Conservation (phyloP, 2,888 invertebrate species). For the Keiferia lycopersicella region DNA sequence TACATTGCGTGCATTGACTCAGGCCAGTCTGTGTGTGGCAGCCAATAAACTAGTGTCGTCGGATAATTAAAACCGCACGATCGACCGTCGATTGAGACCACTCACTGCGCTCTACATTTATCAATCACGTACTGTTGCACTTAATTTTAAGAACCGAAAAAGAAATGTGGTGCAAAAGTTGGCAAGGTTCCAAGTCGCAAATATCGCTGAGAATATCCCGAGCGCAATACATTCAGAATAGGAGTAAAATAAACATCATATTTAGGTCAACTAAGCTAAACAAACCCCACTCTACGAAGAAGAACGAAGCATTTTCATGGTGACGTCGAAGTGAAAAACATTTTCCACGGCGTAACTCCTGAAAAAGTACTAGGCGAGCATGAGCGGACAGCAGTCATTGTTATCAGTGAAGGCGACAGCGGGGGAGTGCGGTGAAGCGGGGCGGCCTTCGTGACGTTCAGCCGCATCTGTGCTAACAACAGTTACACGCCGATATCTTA, state of each 20-base stretch:
- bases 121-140: not conserved
- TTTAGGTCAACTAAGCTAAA: conserved; percentile 33
- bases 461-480: conserved; percentile 58
- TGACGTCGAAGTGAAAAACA: conserved; percentile 59
- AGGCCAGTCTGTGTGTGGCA: conserved; percentile 11
- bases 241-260: conserved; percentile 29
- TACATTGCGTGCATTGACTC: not conserved
- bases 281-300: conserved; percentile 10
- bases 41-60: conserved; percentile 19
- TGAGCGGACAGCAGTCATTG: conserved; percentile 62
- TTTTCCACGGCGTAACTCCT: conserved; percentile 60
- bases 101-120: conserved; percentile 6
- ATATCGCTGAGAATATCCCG: conserved; percentile 37
- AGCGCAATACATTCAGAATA: conserved; percentile 36
- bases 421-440: conserved; percentile 42
- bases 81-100: conserved; percentile 6
- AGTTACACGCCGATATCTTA: conserved; percentile 61
- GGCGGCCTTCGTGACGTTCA: conserved; percentile 55
- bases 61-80: conserved; percentile 13
- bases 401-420: conserved; percentile 58
- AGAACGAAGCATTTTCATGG: conserved; percentile 26
- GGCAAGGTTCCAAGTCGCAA: conserved; percentile 39
- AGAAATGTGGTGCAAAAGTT: conserved; percentile 31
- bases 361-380: conserved; percentile 77
- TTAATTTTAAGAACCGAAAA: not conserved